Percentiles rank a stretch among this genome's conserved stretches.
Evolutionary conservation across 2,888 invertebrate genomes (phyloP).

Genomic region (Notocelia uddmanniana): DNA sequence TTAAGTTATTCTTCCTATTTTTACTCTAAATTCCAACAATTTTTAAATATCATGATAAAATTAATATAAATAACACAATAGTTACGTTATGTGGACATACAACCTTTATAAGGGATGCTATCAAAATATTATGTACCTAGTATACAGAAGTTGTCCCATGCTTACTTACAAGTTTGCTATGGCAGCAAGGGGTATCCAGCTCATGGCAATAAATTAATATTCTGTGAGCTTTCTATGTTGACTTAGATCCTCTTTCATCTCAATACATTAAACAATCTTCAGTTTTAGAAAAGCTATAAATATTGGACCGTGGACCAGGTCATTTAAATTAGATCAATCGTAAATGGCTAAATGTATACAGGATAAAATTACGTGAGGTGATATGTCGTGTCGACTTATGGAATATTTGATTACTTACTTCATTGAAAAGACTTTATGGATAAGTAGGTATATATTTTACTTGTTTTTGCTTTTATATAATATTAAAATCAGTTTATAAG

Average conservation of each 20-base stretch:
- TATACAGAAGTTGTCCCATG: slow-evolving; percentile 68
- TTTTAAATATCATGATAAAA: slow-evolving; percentile 75
- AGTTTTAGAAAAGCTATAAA: slow-evolving; percentile 2
- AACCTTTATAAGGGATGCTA: slow-evolving; percentile 81
- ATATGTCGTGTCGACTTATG: slow-evolving; percentile 42
- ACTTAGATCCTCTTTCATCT: slow-evolving; percentile 4
- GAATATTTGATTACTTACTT: slow-evolving; percentile 24
- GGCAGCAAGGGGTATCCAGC: slow-evolving; percentile 24
- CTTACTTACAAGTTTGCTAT: slow-evolving; percentile 43
- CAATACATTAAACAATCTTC: background rate
- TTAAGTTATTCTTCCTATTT: slow-evolving; percentile 67
- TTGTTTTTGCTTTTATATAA: background rate
- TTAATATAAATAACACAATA: slow-evolving; percentile 80
- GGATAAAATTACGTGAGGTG: slow-evolving; percentile 34
- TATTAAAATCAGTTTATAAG: background rate
- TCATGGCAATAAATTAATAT: slow-evolving; percentile 41
- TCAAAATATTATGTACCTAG: slow-evolving; percentile 56
- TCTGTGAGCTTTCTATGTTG: slow-evolving; percentile 3
- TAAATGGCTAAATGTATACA: slow-evolving; percentile 14
- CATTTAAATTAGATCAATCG: background rate
- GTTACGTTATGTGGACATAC: slow-evolving; percentile 80
- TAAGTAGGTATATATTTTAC: background rate
- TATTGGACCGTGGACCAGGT: background rate
- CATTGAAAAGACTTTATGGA: background rate
- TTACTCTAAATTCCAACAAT: slow-evolving; percentile 70